Percentiles rank a stretch among this genome's conserved stretches.
These are phyloP conservation scores for Narcine bancroftii DNA, from an alignment of 2,113 vertebrate genomes.

Conservation along the genomic window DNA sequence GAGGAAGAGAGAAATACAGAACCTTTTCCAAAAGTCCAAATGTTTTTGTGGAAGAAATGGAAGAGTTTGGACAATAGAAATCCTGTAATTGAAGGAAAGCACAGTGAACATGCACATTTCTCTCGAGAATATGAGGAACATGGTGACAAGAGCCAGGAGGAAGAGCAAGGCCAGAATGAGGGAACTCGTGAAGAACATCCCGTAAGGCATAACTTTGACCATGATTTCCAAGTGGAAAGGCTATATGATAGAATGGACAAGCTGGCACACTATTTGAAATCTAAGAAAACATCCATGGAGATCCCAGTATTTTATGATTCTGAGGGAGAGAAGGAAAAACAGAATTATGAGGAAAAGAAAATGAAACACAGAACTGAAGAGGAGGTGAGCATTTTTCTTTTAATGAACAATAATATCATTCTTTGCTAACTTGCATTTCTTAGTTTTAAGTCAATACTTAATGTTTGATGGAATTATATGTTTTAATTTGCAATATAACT, in stretches of 20 bases:
- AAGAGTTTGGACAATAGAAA: conserved; percentile 39
- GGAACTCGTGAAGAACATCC: conserved; percentile 44
- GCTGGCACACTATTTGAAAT: conserved; percentile 68
- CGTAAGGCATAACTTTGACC: conserved; percentile 23
- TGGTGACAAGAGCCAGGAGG: conserved; percentile 40
- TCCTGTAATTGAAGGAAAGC: conserved; percentile 41
- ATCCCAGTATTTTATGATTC: conserved; percentile 60
- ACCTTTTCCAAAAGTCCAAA: conserved; percentile 32
- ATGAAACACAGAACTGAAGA: conserved; percentile 58
- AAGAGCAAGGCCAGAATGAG: conserved; percentile 36
- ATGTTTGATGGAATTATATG: background rate
- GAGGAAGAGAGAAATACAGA: conserved; percentile 39
- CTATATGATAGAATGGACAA: conserved; percentile 66
- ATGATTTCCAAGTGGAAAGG: conserved; percentile 47
- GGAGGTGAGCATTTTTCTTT: conserved; percentile 60
- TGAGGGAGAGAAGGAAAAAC: conserved; percentile 49
- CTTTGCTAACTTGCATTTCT: background rate
- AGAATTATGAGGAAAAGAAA: conserved; percentile 45
- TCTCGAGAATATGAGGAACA: background rate
- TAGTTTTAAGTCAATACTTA: background rate
- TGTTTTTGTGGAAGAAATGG: conserved; percentile 42
- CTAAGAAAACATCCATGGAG: conserved; percentile 70
- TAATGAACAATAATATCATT: background rate
- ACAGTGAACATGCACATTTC: conserved; percentile 37
- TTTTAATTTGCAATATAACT: background rate